Base-by-base conservation (phyloP, 2,888 invertebrate species). In the Molanna angustata region DNA sequence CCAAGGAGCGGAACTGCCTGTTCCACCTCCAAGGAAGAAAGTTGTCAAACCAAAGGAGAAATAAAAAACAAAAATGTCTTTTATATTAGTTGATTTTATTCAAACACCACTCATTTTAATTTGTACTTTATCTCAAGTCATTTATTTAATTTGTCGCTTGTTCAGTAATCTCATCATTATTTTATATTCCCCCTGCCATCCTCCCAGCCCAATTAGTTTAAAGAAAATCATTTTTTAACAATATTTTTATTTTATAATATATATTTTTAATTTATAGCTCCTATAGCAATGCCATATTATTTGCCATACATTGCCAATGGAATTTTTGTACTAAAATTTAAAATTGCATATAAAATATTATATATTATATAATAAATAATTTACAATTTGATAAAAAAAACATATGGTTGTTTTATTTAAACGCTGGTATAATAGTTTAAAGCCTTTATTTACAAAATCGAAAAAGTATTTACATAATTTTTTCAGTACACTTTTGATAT, bases 31-130 rank as follows among this genome's bases (percentile, higher is more conserved):
- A 59, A 73, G 79, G 60, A 78, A 78, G 68, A 77, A 77, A 50
- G 76, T 75, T 67, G 77, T 77, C 69, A 78, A 77, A 62, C 77
- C 76, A 66, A 76, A 77, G 71, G 74, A 77, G 61, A 72, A 73
- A 66, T 46, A 43, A 17, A 46, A 40, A 35, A 17, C 31, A 45
- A 16, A 11, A 45, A 16, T 39, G 40, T 49, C 40, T 27, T 22
- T 39, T 40, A 48, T 35, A 32, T 32, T 32, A 45, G 18, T 35
- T 14, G 19, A 33, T 33, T 55, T 51, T 55, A 55, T 50, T 52
- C 56, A 44, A 52, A 51, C 44, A 42, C 27, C 27, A 18, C 40
- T 35, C 31, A 40, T 54, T 49, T 45, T 45, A 13, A 49, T 41
- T 32, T 35, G 17, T 39, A 49, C 49, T 37, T 44, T 35, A 35